A percentile compares a stretch with the other conserved stretches of the same genome.
phyloP scores from a whole-genome alignment of 2,797 vertebrate species.

The Sebastes itinus region DNA sequence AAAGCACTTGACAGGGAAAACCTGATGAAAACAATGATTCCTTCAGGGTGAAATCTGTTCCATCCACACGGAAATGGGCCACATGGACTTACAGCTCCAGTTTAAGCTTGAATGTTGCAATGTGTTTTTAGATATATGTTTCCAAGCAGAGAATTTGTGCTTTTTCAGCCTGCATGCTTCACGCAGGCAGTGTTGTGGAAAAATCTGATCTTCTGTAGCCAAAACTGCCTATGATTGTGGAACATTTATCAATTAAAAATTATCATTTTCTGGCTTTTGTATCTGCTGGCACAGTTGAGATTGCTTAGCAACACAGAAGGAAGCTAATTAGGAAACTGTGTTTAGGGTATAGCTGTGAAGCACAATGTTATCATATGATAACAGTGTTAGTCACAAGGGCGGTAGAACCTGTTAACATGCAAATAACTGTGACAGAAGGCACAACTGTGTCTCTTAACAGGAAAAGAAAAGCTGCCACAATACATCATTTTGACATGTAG shows the following conservation, averaged over 20 bases:
- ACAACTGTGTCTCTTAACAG: slow-evolving; percentile 10
- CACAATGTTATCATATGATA: slow-evolving; percentile 50
- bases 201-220: background rate
- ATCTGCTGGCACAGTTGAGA: slow-evolving; percentile 31
- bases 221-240: slow-evolving; percentile 5
- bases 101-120: background rate
- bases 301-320: slow-evolving; percentile 57
- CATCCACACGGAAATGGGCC: background rate
- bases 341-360: slow-evolving; percentile 44
- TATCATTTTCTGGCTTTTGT: slow-evolving; percentile 25
- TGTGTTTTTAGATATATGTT: background rate
- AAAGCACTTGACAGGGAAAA: slow-evolving; percentile 13
- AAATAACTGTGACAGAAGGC: slow-evolving; percentile 41
- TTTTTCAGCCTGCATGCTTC: background rate
- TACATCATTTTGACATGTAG: background rate
- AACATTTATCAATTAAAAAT: slow-evolving; percentile 32
- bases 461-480: slow-evolving; percentile 1
- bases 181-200: slow-evolving; percentile 1
- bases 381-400: slow-evolving; percentile 47
- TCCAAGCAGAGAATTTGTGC: background rate
- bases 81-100: background rate
- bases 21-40: slow-evolving; percentile 21
- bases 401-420: slow-evolving; percentile 43
- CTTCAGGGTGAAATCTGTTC: slow-evolving; percentile 14
- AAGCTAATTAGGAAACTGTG: slow-evolving; percentile 56